Conservation (phyloP, 2,888 invertebrate genomes). For the Plutella xylostella region DNA sequence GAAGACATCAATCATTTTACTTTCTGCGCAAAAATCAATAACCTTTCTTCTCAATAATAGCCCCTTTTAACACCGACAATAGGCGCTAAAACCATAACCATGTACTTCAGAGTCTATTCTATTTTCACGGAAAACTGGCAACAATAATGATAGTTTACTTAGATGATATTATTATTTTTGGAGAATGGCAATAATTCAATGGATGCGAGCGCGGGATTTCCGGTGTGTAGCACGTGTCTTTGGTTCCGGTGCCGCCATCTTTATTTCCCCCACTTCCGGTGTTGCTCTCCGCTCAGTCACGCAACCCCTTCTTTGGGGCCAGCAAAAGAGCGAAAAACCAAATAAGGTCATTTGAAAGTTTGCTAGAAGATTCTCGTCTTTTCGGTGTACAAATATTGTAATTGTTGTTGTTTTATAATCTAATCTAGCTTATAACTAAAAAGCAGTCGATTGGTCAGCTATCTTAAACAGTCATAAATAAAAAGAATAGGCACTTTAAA, state of each 20-base stretch:
- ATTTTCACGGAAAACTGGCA: neutral
- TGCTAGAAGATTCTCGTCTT: too few species aligned
- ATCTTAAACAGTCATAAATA: too few species aligned
- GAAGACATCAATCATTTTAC: too few species aligned
- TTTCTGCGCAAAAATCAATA: too few species aligned
- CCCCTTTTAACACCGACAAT: too few species aligned
- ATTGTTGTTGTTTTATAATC: too few species aligned
- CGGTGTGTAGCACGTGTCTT: slow-evolving; percentile 65
- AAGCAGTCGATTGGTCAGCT: too few species aligned
- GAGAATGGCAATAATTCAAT: slow-evolving; percentile 56
- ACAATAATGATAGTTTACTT: slow-evolving; percentile 7
- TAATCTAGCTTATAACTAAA: too few species aligned
- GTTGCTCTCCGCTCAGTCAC: slow-evolving; percentile 37
- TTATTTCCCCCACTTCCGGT: slow-evolving; percentile 53
- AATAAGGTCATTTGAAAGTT: too few species aligned
- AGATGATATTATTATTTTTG: slow-evolving; percentile 30
- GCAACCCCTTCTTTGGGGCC: slow-evolving; percentile 54
- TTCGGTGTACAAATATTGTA: too few species aligned
- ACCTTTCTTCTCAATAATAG: too few species aligned
- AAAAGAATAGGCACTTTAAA: too few species aligned
- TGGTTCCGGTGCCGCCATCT: slow-evolving; percentile 62
- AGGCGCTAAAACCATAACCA: slow-evolving; percentile 2
- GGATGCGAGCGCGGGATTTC: slow-evolving; percentile 53
- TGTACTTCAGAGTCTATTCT: neutral
- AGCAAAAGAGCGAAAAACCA: slow-evolving; percentile 25